phyloP scores from a whole-genome alignment of 2,113 vertebrate genomes.

The Catharus bicknelli region DNA sequence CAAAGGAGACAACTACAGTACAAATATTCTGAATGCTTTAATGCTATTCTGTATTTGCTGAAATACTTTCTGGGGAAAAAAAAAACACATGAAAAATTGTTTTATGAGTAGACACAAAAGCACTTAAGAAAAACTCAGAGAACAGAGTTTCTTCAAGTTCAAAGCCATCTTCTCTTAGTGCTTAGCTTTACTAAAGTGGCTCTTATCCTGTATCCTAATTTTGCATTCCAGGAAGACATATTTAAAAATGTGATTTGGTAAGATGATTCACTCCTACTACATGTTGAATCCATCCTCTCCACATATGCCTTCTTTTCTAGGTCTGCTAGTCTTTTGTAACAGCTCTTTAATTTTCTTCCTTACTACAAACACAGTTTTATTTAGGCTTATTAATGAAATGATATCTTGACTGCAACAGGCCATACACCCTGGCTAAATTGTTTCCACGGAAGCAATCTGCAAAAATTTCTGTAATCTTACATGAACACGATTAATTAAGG shows the following conservation, averaged over 20 bases:
- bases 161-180: background rate
- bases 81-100: background rate
- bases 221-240: background rate
- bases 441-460: background rate
- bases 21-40: background rate
- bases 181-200: background rate
- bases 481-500: background rate
- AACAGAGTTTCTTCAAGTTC: background rate
- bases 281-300: background rate
- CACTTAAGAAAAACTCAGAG: background rate
- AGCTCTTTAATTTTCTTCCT: background rate
- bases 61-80: background rate
- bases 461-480: conserved; percentile 10
- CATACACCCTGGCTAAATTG: background rate
- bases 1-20: background rate
- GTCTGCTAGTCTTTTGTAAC: background rate
- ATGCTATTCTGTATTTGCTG: background rate
- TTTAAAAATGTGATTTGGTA: background rate
- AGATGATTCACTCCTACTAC: background rate
- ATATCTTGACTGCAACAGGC: background rate
- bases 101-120: conserved; percentile 15
- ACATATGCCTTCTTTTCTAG: background rate
- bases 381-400: background rate
- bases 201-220: background rate
- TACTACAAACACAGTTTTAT: background rate